Conservation (phyloP, 2,113 vertebrate genomes). For the Solea solea region DNA sequence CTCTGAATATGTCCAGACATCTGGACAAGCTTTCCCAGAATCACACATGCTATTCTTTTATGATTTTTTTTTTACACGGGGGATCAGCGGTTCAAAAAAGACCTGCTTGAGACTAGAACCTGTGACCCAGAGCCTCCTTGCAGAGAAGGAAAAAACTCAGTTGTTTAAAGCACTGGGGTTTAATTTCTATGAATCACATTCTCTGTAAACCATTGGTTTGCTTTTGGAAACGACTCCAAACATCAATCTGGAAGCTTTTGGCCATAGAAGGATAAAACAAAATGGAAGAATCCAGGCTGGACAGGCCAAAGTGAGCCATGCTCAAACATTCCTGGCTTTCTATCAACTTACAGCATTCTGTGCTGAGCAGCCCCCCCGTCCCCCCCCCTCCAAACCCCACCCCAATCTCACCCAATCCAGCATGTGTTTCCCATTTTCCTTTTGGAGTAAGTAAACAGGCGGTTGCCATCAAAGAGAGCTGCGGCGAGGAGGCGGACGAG, state of each 20-base stretch:
- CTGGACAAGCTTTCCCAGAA: slow-evolving; percentile 35
- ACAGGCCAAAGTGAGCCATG: slow-evolving; percentile 63
- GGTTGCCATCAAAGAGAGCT: slow-evolving; percentile 64
- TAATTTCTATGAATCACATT: slow-evolving; percentile 45
- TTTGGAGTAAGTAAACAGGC: slow-evolving; percentile 64
- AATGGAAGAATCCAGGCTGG: slow-evolving; percentile 63
- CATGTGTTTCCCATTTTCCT: slow-evolving; percentile 77
- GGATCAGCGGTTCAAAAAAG: slow-evolving; percentile 26
- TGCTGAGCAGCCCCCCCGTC: slow-evolving; percentile 25
- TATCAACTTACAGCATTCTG: slow-evolving; percentile 62
- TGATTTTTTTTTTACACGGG: slow-evolving; percentile 1
- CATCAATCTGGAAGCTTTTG: slow-evolving; percentile 62
- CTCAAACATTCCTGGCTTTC: slow-evolving; percentile 71
- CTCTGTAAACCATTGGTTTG: slow-evolving; percentile 44
- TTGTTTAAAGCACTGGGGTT: slow-evolving; percentile 34
- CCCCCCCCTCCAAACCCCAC: not conserved
- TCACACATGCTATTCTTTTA: slow-evolving; percentile 21
- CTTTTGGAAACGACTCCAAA: slow-evolving; percentile 54
- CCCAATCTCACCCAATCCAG: slow-evolving; percentile 58
- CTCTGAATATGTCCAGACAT: slow-evolving; percentile 28
- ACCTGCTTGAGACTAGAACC: slow-evolving; percentile 14
- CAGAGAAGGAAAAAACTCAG: slow-evolving; percentile 13
- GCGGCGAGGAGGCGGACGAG: slow-evolving; percentile 36
- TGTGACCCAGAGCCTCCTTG: slow-evolving; percentile 12
- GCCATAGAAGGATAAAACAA: slow-evolving; percentile 68